Percentiles rank a stretch among this genome's conserved stretches.
Evolutionary conservation across 2,797 vertebrate species (phyloP).

Genomic region (Scolopax bukidnonensis): DNA sequence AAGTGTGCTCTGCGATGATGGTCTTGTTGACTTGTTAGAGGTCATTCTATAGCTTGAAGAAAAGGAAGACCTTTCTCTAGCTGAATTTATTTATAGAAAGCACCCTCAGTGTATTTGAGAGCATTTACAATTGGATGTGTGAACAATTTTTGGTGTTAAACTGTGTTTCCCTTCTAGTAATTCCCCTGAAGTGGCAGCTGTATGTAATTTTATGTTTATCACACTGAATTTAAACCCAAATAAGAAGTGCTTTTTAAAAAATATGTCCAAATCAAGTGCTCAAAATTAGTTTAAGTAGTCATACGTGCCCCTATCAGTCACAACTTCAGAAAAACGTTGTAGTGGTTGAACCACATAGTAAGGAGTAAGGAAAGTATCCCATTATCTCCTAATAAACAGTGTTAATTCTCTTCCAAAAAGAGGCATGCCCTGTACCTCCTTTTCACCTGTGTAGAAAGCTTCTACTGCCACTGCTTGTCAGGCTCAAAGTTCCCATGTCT

Average conservation of each 20-base stretch:
- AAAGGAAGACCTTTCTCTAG: conserved; percentile 20
- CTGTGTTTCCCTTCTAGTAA: background rate
- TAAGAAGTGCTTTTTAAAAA: background rate
- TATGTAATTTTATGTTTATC: background rate
- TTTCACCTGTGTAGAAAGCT: background rate
- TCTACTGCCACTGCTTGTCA: background rate
- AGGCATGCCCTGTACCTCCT: background rate
- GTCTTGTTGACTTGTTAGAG: background rate
- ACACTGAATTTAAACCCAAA: background rate
- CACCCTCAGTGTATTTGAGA: background rate
- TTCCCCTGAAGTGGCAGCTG: background rate
- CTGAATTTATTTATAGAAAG: background rate
- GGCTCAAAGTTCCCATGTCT: background rate
- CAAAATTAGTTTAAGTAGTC: background rate
- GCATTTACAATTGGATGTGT: background rate
- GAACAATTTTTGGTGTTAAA: background rate
- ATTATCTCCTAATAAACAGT: fast-evolving
- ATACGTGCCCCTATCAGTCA: background rate
- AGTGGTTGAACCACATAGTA: background rate
- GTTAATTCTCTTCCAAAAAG: background rate
- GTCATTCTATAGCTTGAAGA: conserved; percentile 36
- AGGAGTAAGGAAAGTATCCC: background rate
- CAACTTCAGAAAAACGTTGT: fast-evolving
- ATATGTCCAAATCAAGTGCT: background rate
- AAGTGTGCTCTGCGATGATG: background rate